Percentiles rank a stretch among this genome's conserved stretches.
These are phyloP conservation scores for Ctenopoma kingsleyae DNA, from an alignment of 2,797 vertebrate genomes.

Conservation along the genomic window DNA sequence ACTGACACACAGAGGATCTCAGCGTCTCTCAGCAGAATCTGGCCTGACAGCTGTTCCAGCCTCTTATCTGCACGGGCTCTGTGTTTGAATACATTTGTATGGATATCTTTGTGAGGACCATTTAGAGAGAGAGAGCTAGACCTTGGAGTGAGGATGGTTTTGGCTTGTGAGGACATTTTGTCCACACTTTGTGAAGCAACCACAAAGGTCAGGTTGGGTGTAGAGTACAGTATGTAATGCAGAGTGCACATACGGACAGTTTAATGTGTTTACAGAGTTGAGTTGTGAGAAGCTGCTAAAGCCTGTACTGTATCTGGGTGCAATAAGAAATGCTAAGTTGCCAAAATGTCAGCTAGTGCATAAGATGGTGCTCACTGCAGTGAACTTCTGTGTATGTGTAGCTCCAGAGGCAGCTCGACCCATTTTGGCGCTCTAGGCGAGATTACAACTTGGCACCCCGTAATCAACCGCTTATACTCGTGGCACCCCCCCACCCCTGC, in stretches of 20 bases:
- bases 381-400: not conserved
- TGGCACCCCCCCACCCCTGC: no score
- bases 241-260: not conserved
- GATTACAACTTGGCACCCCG: no score
- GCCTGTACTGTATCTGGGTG: not conserved
- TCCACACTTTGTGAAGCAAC: no score
- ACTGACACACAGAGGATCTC: not conserved
- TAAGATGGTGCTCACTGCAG: not conserved
- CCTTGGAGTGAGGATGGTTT: not conserved
- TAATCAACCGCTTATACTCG: no score
- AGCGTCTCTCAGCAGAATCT: not conserved
- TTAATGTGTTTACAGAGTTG: not conserved
- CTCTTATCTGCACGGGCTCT: not conserved
- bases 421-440: no score
- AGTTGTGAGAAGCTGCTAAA: not conserved
- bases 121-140: not conserved
- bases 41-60: not conserved
- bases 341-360: not conserved
- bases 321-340: not conserved
- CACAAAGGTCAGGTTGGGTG: no score
- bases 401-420: no score
- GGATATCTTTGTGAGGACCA: not conserved
- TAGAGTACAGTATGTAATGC: no score
- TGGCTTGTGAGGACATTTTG: not conserved
- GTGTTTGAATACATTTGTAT: not conserved